Conservation (phyloP, 92 coral and sea anemone species). For the Zoanthus sansibaricus region DNA sequence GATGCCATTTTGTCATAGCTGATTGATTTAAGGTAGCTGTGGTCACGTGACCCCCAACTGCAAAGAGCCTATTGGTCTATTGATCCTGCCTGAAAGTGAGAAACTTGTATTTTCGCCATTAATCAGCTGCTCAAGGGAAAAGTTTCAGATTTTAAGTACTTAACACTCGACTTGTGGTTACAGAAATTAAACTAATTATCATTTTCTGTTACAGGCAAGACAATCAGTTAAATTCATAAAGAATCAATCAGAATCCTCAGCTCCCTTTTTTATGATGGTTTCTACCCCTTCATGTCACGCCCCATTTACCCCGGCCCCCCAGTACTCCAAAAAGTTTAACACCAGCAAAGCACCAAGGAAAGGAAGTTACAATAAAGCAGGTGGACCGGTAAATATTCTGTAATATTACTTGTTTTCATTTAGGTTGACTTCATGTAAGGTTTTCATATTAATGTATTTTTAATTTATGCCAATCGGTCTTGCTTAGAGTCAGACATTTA, state of each 20-base stretch:
- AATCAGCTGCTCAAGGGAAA: too few relatives aligned
- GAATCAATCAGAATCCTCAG: conserved; percentile 54
- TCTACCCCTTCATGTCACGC: conserved; percentile 87
- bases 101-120: too few relatives aligned
- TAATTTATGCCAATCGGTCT: not conserved
- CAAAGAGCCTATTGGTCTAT: too few relatives aligned
- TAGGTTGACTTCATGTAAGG: not conserved
- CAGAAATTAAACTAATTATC: not conserved
- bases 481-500: too few relatives aligned
- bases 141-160: too few relatives aligned
- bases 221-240: conserved; percentile 67
- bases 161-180: too few relatives aligned
- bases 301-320: conserved; percentile 90
- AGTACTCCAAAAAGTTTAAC: conserved; percentile 69
- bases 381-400: conserved; percentile 65
- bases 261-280: conserved; percentile 85
- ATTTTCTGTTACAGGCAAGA: conserved; percentile 50
- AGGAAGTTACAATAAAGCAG: conserved; percentile 66
- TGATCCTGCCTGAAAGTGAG: too few relatives aligned
- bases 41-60: too few relatives aligned
- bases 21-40: too few relatives aligned
- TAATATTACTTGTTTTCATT: not conserved
- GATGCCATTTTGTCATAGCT: too few relatives aligned
- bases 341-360: conserved; percentile 80
- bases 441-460: not conserved